Conservation (phyloP, 2,797 vertebrate species). For the Kryptolebias ocellatus region DNA sequence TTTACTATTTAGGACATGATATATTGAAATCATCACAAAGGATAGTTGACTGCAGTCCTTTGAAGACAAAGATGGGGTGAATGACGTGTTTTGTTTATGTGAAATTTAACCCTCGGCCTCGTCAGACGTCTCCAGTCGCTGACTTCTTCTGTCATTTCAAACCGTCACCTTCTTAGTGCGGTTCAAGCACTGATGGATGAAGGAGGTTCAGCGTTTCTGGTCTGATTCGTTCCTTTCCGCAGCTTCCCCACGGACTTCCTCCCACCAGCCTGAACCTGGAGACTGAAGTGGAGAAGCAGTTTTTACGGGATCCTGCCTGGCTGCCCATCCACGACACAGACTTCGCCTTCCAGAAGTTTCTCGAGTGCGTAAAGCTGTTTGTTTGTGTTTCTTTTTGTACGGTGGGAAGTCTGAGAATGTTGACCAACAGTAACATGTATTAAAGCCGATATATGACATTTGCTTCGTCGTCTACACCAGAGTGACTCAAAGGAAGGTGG, state of each 20-base stretch:
- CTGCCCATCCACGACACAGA: constrained; percentile 89
- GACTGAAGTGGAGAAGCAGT: constrained; percentile 86
- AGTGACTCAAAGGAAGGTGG: constrained; percentile 72
- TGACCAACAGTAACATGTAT: background rate
- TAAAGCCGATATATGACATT: constrained; percentile 7
- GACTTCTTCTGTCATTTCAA: background rate
- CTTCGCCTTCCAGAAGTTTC: constrained; percentile 86
- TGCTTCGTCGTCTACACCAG: constrained; percentile 62
- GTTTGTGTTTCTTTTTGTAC: background rate
- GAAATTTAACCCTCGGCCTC: background rate
- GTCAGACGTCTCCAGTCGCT: background rate
- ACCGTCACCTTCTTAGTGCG: background rate
- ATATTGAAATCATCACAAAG: too few species aligned
- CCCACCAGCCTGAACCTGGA: constrained; percentile 85
- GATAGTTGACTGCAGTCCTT: too few species aligned
- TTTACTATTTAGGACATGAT: too few species aligned
- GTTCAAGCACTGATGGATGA: background rate
- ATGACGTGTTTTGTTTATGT: too few species aligned
- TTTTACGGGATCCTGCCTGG: constrained; percentile 87
- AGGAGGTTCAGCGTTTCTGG: background rate
- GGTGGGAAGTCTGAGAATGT: background rate
- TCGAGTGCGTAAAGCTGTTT: constrained; percentile 74
- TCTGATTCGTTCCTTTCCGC: constrained; percentile 1
- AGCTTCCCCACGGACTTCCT: constrained; percentile 91
- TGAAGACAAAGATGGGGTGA: too few species aligned